These are phyloP conservation scores for Monochamus alternatus DNA, from an alignment of 2,888 invertebrate genomes.

Conservation along the genomic window DNA sequence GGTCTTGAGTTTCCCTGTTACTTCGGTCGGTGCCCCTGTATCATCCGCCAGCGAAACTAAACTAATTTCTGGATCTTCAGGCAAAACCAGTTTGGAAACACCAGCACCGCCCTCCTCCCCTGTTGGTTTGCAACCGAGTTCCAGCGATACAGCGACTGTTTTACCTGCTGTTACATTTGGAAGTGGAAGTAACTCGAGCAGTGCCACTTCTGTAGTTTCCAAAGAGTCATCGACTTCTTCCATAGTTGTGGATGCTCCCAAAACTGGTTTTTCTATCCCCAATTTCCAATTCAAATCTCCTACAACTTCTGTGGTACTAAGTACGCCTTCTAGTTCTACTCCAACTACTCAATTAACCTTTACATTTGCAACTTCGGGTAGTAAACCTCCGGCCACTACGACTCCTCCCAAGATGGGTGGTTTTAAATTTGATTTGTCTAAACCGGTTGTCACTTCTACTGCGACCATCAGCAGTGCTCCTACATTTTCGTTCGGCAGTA, in stretches of 20 bases:
- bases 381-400: neutral
- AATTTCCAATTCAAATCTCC: conserved; percentile 31
- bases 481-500: conserved; percentile 10
- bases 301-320: neutral
- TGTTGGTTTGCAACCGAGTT: conserved; percentile 18
- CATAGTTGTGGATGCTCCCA: neutral
- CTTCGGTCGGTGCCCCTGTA: conserved; percentile 29
- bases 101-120: conserved; percentile 44
- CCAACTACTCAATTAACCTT: neutral
- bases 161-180: conserved; percentile 16
- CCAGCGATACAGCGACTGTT: neutral
- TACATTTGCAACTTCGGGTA: neutral
- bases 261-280: conserved; percentile 19
- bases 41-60: conserved; percentile 17
- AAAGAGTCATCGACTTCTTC: conserved; percentile 22
- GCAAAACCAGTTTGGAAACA: conserved; percentile 22
- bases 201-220: conserved; percentile 27
- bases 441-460: conserved; percentile 39
- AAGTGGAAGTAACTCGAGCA: conserved; percentile 22
- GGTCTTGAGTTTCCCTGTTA: conserved; percentile 6
- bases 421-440: conserved; percentile 61
- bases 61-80: conserved; percentile 14
- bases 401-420: conserved; percentile 59
- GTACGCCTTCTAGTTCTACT: conserved; percentile 6
- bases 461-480: neutral